Conservation (phyloP, 1,140 invertebrate species). For the Drosophila busckii region DNA sequence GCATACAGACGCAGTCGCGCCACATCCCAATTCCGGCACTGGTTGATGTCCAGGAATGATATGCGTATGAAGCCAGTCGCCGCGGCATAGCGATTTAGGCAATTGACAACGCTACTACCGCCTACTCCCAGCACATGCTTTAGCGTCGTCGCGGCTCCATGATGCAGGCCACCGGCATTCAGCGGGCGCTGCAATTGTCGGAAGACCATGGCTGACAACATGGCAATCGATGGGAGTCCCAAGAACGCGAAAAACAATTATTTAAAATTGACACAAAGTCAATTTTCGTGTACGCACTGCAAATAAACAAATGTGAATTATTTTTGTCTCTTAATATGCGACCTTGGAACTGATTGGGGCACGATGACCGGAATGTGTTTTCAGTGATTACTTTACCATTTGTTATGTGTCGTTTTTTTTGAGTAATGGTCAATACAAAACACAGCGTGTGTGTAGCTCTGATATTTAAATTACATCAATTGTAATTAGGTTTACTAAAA, state of each 20-base stretch:
- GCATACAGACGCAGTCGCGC: slow-evolving; percentile 63
- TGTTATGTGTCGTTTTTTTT: slow-evolving; percentile 1
- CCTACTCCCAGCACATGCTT: slow-evolving; percentile 55
- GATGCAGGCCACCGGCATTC: slow-evolving; percentile 42
- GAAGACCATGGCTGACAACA: slow-evolving; percentile 67
- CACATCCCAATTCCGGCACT: slow-evolving; percentile 65
- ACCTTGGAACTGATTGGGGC: slow-evolving; percentile 18
- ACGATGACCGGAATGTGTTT: not conserved
- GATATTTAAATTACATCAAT: slow-evolving; percentile 26
- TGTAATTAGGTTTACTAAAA: slow-evolving; percentile 18
- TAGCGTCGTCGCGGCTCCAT: slow-evolving; percentile 48
- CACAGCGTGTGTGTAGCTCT: slow-evolving; percentile 5
- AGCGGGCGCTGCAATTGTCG: slow-evolving; percentile 60
- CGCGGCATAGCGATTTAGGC: slow-evolving; percentile 66
- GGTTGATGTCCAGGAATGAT: slow-evolving; percentile 69
- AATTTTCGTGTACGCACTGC: slow-evolving; percentile 9
- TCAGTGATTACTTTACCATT: slow-evolving; percentile 17
- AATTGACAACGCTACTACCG: slow-evolving; percentile 60
- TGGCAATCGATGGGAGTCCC: slow-evolving; percentile 11
- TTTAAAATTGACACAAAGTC: slow-evolving; percentile 3
- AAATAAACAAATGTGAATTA: slow-evolving; percentile 10
- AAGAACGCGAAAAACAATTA: slow-evolving; percentile 2
- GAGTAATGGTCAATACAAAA: not conserved
- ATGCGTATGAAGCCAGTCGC: slow-evolving; percentile 76
- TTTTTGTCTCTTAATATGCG: slow-evolving; percentile 9